phyloP scores from a whole-genome alignment of 2,113 vertebrate species.

The Mirza zaza region DNA sequence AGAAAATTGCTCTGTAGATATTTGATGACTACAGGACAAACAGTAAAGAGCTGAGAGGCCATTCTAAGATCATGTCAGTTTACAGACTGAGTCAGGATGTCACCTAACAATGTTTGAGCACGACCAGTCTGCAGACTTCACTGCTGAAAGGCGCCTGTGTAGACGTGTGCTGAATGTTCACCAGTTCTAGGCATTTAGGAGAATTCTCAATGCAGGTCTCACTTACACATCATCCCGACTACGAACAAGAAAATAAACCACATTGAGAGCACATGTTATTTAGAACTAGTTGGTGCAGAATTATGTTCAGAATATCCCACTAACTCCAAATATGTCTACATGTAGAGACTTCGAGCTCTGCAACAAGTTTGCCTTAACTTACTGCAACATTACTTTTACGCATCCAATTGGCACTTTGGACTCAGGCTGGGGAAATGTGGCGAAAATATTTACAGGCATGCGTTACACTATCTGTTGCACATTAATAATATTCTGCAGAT shows the following conservation, averaged over 20 bases:
- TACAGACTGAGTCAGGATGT: not conserved
- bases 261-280: not conserved
- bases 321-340: not conserved
- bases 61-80: not conserved
- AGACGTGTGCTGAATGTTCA: not conserved
- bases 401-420: constrained; percentile 5
- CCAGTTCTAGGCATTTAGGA: not conserved
- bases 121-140: fast-evolving
- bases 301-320: not conserved
- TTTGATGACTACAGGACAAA: not conserved
- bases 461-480: not conserved
- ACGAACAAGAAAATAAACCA: not conserved
- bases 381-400: not conserved
- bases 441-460: not conserved
- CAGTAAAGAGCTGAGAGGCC: not conserved
- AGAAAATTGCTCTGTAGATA: not conserved
- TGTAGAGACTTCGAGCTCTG: not conserved
- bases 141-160: not conserved
- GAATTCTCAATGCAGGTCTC: not conserved
- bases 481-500: not conserved
- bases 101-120: not conserved
- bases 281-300: not conserved
- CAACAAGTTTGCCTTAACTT: not conserved
- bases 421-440: not conserved
- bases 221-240: not conserved